Percentiles rank a stretch among this genome's conserved stretches.
Conservation (phyloP, 2,888 invertebrate species). For the Gymnocheta viridis region DNA sequence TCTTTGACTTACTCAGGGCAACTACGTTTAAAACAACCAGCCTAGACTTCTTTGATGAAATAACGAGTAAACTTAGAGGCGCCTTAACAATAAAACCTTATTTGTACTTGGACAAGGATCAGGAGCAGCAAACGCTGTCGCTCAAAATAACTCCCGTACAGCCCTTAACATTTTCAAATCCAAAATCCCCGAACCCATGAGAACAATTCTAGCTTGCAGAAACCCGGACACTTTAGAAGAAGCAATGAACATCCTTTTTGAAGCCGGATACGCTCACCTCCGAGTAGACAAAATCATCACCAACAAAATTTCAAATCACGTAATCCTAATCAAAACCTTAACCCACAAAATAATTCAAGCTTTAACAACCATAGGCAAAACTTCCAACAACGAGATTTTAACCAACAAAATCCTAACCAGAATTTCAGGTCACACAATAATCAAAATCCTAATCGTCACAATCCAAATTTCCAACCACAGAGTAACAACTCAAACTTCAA, state of each 20-base stretch:
- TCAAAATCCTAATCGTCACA: no score
- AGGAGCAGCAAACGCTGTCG: neutral
- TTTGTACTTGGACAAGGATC: neutral
- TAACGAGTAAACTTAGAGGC: neutral
- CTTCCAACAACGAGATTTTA: constrained; percentile 8
- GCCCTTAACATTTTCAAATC: neutral
- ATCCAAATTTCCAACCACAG: no score
- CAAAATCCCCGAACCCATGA: neutral
- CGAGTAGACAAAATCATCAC: no score
- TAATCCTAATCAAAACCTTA: neutral
- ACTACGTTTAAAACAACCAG: neutral
- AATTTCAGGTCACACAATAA: neutral
- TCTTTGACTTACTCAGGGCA: neutral
- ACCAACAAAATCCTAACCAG: constrained; percentile 1
- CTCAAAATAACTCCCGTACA: neutral
- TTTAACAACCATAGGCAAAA: neutral
- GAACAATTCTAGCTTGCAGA: neutral
- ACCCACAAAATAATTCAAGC: neutral
- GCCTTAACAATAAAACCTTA: neutral
- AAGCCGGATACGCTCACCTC: neutral
- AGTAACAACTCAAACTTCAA: no score
- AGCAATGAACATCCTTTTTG: neutral
- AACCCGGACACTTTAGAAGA: neutral
- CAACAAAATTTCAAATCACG: no score
- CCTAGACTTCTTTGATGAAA: neutral